Evolutionary conservation across 2,113 vertebrate species (phyloP), one percentile per base, ranked within the genome.

Genomic region (Promerops cafer): DNA sequence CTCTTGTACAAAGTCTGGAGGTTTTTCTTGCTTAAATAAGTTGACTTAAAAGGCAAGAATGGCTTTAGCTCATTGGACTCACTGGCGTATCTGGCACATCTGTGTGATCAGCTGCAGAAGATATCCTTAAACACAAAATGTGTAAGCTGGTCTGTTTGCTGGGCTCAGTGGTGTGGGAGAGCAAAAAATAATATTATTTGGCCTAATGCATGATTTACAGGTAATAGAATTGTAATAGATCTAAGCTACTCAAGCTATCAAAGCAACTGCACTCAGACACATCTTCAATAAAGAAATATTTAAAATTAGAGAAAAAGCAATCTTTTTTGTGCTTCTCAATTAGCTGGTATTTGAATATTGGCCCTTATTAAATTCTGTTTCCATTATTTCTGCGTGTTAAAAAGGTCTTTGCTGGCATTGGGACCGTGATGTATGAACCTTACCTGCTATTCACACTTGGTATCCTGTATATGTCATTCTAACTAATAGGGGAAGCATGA

Each of bases 401-500:
- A 61, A 95, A 96, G 86, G 70, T 88, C 97, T 98, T 94, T 95
- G 96, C 97, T 98, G 97, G 92, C 86, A 56, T 26, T 78, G 79
- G 90, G 94, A 96, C 53, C 15, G 11, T 89, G 92, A 83, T 93
- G 60, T 68, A 89, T 94, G 89, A 97, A 97, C 97, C 88, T 94
- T 82, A 64, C 89, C 90, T 91, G 81, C 95, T 96, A 91, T 93
- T 98, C 87, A 93, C 96, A 83, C 97, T 96, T 92, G 83, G 64
- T 94, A 80, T 97, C 97, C 98, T 96, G 81, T 97, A 96, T 93
- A 81, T 95, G 39, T 88, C 83, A 97, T 98, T 94, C 96, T 97
- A 97, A 98, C 94, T 92, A 93, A 97, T 97, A 94, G 97, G 89
- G 97, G 98, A 97, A 98, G 96, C 96, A 97, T 87, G 47, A 97